These are phyloP conservation scores for Araneus ventricosus DNA, from an alignment of 1,140 invertebrate species.

Conservation along the genomic window DNA sequence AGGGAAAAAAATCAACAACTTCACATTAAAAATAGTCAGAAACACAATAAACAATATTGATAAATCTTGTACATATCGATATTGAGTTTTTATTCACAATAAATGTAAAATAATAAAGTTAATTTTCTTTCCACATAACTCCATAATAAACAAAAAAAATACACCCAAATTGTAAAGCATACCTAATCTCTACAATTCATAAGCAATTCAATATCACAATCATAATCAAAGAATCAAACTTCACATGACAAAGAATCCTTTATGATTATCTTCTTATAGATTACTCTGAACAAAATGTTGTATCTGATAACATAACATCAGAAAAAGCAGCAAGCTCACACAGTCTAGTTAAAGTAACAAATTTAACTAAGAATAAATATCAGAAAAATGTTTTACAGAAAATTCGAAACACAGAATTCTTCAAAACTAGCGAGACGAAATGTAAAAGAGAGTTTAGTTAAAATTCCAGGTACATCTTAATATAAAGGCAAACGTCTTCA, in stretches of 20 bases:
- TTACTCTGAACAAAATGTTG: not conserved
- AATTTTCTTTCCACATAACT: constrained; percentile 44
- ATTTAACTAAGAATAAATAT: constrained; percentile 11
- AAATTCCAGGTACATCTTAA: constrained; percentile 1
- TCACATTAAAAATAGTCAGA: not conserved
- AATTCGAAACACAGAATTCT: constrained; percentile 12
- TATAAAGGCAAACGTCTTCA: not conserved
- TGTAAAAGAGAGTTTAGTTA: constrained; percentile 25
- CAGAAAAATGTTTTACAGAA: not conserved
- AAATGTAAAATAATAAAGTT: constrained; percentile 13
- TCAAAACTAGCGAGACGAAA: not conserved
- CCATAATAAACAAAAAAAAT: constrained; percentile 65
- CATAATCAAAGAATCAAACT: not conserved
- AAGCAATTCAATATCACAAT: not conserved
- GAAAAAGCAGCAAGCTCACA: constrained; percentile 21
- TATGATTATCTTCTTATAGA: not conserved
- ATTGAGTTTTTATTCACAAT: constrained; percentile 20
- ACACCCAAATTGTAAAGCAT: constrained; percentile 25
- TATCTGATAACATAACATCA: not conserved
- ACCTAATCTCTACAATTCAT: constrained; percentile 54
- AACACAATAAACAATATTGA: constrained; percentile 32
- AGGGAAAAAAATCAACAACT: constrained; percentile 29
- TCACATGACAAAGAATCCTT: not conserved
- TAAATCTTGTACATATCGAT: constrained; percentile 2
- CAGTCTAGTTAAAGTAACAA: not conserved